Base-by-base conservation (phyloP, 2,797 vertebrate species). In the Ciconia nigra region DNA sequence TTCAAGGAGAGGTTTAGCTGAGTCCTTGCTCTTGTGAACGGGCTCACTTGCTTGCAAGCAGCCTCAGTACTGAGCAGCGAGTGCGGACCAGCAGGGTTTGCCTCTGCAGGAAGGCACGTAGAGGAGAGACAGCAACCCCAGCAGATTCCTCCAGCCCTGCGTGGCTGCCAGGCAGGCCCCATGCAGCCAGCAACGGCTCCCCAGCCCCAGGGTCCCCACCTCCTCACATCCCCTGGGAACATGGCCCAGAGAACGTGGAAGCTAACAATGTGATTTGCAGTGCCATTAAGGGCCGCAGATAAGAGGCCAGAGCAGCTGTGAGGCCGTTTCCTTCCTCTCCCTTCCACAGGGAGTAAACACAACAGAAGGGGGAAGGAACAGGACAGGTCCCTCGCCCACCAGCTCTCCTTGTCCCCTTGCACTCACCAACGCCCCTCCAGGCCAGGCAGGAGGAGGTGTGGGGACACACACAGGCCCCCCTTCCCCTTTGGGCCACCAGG, bases 321-420 rank as follows among this genome's bases (percentile, higher is more conserved):
- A 90, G 83, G 83, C 93, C 20, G 78, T 69, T 97, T 97, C 97
- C 96, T 97, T 97, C 97, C 94, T 25, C 63, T 87, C 90, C 82
- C 78, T 95, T 96, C 93, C 93, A 72, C 76, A 58, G 91, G 92
- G 91, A 96, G 61, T 71, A 88, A 95, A 91, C 91, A 95, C 63
- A 79, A 80, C 76, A 77, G 89, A 29, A 22, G 33, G 33, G 61
- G 87, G 82, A 93, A 94, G 63, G 79, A 91, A 93, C 24, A 39
- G 41, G 63, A 72, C 78, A 42, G 25, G 79, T 61, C 47, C 72
- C 18, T 33, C 7, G 3, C 52, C 63, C 5, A 4, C 59, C 1
- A 0, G 44, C 73, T 65, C 69, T 26, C 65, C 59, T 7, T 2
- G 22, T 16, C 20, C 41, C 47, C 29, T 42, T 2, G 3, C 39